Conservation (phyloP, 2,888 invertebrate genomes). For the Catotricha subobsoleta region DNA sequence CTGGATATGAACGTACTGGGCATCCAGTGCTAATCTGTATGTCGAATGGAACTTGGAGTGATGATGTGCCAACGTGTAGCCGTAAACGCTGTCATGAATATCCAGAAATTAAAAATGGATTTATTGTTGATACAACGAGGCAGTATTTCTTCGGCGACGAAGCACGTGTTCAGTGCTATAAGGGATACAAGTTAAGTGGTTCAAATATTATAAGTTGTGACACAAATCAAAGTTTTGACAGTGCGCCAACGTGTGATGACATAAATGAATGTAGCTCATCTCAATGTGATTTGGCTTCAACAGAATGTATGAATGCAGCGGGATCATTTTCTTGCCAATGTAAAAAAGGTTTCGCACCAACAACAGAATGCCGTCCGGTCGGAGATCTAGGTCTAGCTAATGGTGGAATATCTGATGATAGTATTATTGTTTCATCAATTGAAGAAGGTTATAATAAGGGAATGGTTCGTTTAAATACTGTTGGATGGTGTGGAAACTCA, state of each 20-base stretch:
- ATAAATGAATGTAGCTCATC: constrained; percentile 79
- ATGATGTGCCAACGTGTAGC: constrained; percentile 71
- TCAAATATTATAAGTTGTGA: constrained; percentile 72
- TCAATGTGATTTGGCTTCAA: constrained; percentile 78
- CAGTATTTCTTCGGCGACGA: constrained; percentile 76
- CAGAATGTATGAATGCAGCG: constrained; percentile 74
- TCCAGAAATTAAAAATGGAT: constrained; percentile 73
- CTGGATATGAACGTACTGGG: constrained; percentile 74
- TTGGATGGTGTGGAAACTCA: constrained; percentile 78
- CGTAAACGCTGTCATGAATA: constrained; percentile 40
- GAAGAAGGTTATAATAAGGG: constrained; percentile 69
- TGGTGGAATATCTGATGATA: constrained; percentile 78
- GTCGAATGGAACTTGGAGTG: constrained; percentile 93
- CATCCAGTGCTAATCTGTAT: constrained; percentile 82
- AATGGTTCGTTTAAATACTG: constrained; percentile 61
- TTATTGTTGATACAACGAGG: constrained; percentile 58
- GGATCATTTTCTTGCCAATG: constrained; percentile 85
- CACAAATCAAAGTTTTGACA: constrained; percentile 62
- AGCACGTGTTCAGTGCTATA: constrained; percentile 77
- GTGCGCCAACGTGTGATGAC: constrained; percentile 77
- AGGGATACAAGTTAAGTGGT: constrained; percentile 73
- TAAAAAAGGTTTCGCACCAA: constrained; percentile 62
- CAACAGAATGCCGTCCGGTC: constrained; percentile 75
- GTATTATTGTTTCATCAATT: constrained; percentile 65
- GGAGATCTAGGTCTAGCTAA: constrained; percentile 65